Base-by-base conservation (phyloP, 2,888 invertebrate genomes). In the Proisotoma minuta region DNA sequence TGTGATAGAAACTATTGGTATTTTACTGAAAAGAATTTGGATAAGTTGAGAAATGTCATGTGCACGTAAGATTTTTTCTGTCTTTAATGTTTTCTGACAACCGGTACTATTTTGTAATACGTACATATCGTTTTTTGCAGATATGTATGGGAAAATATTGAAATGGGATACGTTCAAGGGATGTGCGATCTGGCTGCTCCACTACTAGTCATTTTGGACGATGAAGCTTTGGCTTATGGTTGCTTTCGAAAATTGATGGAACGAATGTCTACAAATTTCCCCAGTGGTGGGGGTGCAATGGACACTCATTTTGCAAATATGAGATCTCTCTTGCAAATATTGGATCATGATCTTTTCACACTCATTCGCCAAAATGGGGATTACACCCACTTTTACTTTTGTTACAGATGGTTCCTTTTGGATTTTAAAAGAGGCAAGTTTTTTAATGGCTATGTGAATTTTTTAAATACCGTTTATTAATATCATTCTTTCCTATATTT, bases 161-260 rank as follows among this genome's bases (percentile, higher is more conserved):
- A 95, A 53, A 85, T 88, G 39, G 96, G 96, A 12, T 97, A 97
- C 80, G 91, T 96, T 84, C 96, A 96, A 78, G 96, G 96, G 74
- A 97, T 96, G 96, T 96, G 96, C 78, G 96, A 96, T 79, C 81
- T 97, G 63, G 91, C 89, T 0, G 96, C 96, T 0, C 96, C 95
- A 0, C 80, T 97, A 1, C 82, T 97, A 22, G 95, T 96, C 18
- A 87, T 91, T 75, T 87, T 94, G 80, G 88, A 91, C 75, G 94
- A 97, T 77, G 96, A 96, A 78, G 89, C 92, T 0, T 79, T 88
- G 12, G 88, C 94, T 1, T 93, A 95, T 77, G 91, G 91, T 63
- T 89, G 95, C 76, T 97, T 97, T 80, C 87, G 89, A 73, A 85
- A 87, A 58, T 81, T 96, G 62, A 97, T 97, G 96, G 84, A 86